Conservation (phyloP, 2,888 invertebrate genomes). For the Abscondita cerata region DNA sequence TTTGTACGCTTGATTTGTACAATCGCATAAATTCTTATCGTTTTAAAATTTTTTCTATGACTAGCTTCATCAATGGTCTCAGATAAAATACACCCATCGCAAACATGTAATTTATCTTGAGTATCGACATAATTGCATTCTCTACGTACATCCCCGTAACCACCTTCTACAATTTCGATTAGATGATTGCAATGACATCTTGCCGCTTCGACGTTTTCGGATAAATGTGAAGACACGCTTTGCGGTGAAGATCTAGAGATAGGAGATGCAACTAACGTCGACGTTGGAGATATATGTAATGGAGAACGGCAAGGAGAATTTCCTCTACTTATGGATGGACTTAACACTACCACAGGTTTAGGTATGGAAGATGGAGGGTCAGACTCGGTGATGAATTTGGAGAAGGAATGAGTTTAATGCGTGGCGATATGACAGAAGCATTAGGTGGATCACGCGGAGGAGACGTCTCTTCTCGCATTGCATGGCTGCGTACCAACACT, state of each 20-base stretch:
- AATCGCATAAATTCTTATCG: slow-evolving; percentile 38
- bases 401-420: slow-evolving; percentile 53
- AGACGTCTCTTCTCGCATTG: slow-evolving; percentile 83
- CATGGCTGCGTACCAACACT: slow-evolving; percentile 87
- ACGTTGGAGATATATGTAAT: slow-evolving; percentile 48
- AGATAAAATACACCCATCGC: slow-evolving; percentile 18
- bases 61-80: slow-evolving; percentile 52
- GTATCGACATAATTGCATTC: slow-evolving; percentile 5
- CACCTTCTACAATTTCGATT: slow-evolving; percentile 11
- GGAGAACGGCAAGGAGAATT: slow-evolving; percentile 46
- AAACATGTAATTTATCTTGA: slow-evolving; percentile 19
- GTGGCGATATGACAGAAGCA: slow-evolving; percentile 49
- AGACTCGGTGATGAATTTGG: slow-evolving; percentile 39
- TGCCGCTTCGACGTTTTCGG: slow-evolving; percentile 16
- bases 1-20: slow-evolving; percentile 48
- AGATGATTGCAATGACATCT: slow-evolving; percentile 21
- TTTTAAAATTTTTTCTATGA: slow-evolving; percentile 51
- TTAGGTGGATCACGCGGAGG: slow-evolving; percentile 62
- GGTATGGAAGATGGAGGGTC: slow-evolving; percentile 25
- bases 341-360: slow-evolving; percentile 49
- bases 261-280: slow-evolving; percentile 52
- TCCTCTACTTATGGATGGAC: slow-evolving; percentile 49
- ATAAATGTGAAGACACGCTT: slow-evolving; percentile 21
- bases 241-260: slow-evolving; percentile 41
- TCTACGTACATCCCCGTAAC: slow-evolving; percentile 15